Base-by-base conservation (phyloP, 1,140 invertebrate genomes). In the Diplogasteroides magnus region DNA sequence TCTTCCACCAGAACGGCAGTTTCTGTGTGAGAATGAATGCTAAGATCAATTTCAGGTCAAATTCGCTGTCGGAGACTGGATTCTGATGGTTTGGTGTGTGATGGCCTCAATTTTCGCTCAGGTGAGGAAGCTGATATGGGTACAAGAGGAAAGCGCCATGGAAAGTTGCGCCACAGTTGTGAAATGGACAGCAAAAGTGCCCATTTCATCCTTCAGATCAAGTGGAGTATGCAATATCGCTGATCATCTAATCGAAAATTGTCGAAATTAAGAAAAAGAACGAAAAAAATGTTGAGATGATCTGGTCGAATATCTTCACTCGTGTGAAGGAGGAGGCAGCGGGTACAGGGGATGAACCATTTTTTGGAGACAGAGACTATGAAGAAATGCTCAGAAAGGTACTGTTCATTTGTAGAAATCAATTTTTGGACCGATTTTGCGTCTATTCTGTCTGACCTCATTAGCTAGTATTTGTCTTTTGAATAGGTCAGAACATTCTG, bases 51-150 rank as follows among this genome's bases (percentile, higher is more conserved):
- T 48, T 19, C 67, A 81, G 56, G 31, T 71, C 27, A 48, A 74
- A 62, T 71, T 78, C 48, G 81, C 76, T 31, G 74, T 81, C 58
- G 80, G 79, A 25, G 78, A 82, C 62, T 82, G 80, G 80, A 82
- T 82, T 71, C 73, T 82, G 2, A 83, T 82, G 80, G 65, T 77
- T 23, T 82, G 80, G 80, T 81, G 76, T 32, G 68, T 83, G 23
- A 57, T 83, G 2, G 81, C 80, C 31, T 76, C 76, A 14, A 60
- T 82, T 32, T 72, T 80, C 48, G 71, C 79, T 56, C 79, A 83
- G 64, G 79, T 81, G 63, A 2, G 58, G 55, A 56, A 26, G 11
- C 67, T n/a, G n/a, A n/a, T n/a, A n/a, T n/a, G n/a, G n/a, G n/a
- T n/a, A n/a, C n/a, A n/a, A n/a, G n/a, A n/a, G n/a, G n/a, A n/a